phyloP scores from a whole-genome alignment of 2,888 invertebrate genomes.

The Dioctria linearis region DNA sequence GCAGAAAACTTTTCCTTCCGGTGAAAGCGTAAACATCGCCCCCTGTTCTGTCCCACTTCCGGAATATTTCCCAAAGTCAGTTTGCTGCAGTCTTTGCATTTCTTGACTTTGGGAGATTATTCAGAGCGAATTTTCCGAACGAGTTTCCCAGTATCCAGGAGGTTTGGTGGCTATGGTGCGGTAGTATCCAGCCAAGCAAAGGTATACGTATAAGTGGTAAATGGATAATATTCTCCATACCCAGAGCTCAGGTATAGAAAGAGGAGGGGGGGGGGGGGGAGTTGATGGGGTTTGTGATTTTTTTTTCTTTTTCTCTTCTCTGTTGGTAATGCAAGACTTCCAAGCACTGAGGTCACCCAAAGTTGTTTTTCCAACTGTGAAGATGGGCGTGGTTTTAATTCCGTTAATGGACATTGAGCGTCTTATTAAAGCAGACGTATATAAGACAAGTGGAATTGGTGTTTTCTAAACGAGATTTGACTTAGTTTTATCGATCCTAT shows the following conservation, averaged over 20 bases:
- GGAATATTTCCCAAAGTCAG: background rate
- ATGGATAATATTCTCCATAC: too few relatives aligned
- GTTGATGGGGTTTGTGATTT: too few relatives aligned
- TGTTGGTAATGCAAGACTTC: too few relatives aligned
- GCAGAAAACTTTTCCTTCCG: background rate
- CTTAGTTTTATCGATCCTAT: background rate
- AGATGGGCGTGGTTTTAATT: slow-evolving; percentile 8
- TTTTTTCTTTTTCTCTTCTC: too few relatives aligned
- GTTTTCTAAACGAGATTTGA: slow-evolving; percentile 13
- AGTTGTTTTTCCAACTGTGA: background rate
- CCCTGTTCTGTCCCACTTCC: background rate
- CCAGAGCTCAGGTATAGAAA: too few relatives aligned
- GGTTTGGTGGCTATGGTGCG: background rate
- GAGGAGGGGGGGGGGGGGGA: too few relatives aligned
- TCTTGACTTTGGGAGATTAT: background rate
- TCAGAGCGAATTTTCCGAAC: slow-evolving; percentile 2
- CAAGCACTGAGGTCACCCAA: background rate
- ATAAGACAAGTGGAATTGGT: background rate
- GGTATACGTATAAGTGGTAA: too few relatives aligned
- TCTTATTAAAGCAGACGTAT: slow-evolving; percentile 3
- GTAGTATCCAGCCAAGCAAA: too few relatives aligned
- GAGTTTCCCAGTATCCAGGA: slow-evolving; percentile 6
- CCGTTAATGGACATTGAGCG: background rate
- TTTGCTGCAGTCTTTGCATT: slow-evolving; percentile 10
- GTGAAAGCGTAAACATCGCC: slow-evolving; percentile 1